Conservation (phyloP, 2,888 invertebrate species). For the Diaphora mendica region DNA sequence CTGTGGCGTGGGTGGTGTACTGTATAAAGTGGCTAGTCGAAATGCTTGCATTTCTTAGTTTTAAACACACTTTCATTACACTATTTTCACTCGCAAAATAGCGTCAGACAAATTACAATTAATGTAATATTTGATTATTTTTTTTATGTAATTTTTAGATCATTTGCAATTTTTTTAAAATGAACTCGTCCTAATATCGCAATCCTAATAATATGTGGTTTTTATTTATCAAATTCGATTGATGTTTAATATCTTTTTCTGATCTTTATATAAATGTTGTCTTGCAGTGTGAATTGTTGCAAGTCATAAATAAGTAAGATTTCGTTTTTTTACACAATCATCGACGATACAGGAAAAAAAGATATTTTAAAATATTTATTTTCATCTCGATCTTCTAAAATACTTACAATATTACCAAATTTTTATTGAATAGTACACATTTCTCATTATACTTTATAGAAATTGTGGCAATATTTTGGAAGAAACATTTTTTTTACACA, state of each 20-base stretch:
- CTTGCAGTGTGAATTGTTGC: conserved; percentile 25
- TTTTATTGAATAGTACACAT: conserved; percentile 63
- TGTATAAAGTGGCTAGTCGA: no score
- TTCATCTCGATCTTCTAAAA: conserved; percentile 53
- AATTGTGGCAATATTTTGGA: conserved; percentile 82
- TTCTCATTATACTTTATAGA: conserved; percentile 67
- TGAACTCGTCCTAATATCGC: no score
- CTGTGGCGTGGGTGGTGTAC: no score
- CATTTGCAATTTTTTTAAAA: no score
- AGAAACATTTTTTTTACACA: conserved; percentile 71
- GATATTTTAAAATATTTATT: conserved; percentile 27
- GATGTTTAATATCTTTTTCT: background rate
- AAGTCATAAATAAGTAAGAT: conserved; percentile 30
- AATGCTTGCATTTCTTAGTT: no score
- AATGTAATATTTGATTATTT: no score
- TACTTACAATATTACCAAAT: conserved; percentile 50
- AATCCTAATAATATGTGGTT: no score
- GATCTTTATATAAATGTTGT: conserved; percentile 6
- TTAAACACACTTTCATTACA: no score
- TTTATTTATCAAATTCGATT: background rate
- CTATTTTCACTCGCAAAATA: no score
- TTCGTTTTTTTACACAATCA: conserved; percentile 21
- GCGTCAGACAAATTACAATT: no score
- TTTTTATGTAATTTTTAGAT: no score
- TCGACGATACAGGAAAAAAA: conserved; percentile 36